phyloP scores from a whole-genome alignment of 1,140 invertebrate species.

The Aphis craccivora region DNA sequence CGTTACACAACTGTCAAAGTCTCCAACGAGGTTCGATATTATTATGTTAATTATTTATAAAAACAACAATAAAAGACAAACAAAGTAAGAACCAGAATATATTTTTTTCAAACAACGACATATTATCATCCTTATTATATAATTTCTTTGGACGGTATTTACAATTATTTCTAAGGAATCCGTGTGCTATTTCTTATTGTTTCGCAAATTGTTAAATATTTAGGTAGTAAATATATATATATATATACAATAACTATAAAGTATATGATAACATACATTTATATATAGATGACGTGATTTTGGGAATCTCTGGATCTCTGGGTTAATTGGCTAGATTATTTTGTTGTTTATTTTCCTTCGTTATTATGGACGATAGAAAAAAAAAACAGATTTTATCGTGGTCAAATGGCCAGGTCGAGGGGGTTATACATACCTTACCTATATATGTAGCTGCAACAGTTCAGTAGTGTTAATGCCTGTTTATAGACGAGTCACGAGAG shows the following conservation, averaged over 20 bases:
- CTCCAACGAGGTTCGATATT: neutral
- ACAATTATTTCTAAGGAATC: neutral
- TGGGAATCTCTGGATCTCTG: neutral
- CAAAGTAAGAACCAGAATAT: neutral
- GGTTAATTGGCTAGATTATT: constrained; percentile 41
- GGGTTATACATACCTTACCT: neutral
- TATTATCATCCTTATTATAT: too few species aligned
- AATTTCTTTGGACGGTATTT: neutral
- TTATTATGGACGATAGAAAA: constrained; percentile 10
- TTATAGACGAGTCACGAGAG: constrained; percentile 40
- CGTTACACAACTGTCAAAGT: neutral
- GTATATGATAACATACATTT: neutral
- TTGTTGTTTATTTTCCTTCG: constrained; percentile 27
- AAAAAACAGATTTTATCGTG: constrained; percentile 26
- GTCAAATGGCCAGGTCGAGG: neutral
- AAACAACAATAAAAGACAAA: neutral
- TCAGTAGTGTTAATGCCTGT: constrained; percentile 31
- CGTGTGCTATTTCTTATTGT: neutral
- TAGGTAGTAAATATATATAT: neutral
- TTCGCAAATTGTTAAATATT: neutral
- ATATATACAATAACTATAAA: neutral
- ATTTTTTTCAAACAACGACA: neutral
- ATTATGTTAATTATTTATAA: neutral
- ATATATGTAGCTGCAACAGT: neutral
- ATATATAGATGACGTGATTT: neutral